phyloP scores from a whole-genome alignment of 30 jellyfish, hydroid and myxozoan species.

The Catostylus mosaicus region DNA sequence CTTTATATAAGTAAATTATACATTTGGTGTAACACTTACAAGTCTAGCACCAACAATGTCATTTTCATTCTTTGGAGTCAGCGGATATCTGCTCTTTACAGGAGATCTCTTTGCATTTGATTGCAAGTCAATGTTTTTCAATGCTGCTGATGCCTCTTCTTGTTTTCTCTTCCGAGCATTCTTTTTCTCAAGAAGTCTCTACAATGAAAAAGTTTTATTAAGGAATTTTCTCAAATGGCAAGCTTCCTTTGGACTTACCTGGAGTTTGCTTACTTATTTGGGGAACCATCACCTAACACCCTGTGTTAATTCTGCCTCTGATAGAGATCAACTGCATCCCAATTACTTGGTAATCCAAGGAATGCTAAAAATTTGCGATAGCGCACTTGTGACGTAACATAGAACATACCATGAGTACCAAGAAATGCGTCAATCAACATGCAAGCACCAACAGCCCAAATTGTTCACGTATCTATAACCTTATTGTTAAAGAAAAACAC shows the following conservation, averaged over 20 bases:
- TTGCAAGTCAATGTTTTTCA: slow-evolving; percentile 48
- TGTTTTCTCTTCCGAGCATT: slow-evolving; percentile 77
- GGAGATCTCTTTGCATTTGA: slow-evolving; percentile 55
- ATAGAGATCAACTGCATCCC: no score
- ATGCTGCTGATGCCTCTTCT: slow-evolving; percentile 70
- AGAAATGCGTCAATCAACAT: no score
- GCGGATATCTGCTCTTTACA: slow-evolving; percentile 52
- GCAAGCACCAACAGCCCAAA: neutral
- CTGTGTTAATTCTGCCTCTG: no score
- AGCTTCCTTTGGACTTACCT: no score
- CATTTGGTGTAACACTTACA: no score
- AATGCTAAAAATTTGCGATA: no score
- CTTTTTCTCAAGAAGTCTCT: slow-evolving; percentile 76
- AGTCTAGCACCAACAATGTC: slow-evolving; percentile 48
- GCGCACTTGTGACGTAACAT: no score
- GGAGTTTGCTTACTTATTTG: neutral
- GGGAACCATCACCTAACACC: no score
- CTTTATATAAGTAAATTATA: no score
- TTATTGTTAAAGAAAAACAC: neutral
- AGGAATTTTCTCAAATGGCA: no score
- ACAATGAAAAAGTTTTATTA: neutral
- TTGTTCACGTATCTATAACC: neutral
- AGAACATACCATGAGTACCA: no score
- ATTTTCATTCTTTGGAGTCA: slow-evolving; percentile 54
- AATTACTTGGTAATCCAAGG: no score